Percentiles rank a stretch among this genome's conserved stretches.
phyloP scores from a whole-genome alignment of 2,888 invertebrate species.

The Alviniconcha strummeri region DNA sequence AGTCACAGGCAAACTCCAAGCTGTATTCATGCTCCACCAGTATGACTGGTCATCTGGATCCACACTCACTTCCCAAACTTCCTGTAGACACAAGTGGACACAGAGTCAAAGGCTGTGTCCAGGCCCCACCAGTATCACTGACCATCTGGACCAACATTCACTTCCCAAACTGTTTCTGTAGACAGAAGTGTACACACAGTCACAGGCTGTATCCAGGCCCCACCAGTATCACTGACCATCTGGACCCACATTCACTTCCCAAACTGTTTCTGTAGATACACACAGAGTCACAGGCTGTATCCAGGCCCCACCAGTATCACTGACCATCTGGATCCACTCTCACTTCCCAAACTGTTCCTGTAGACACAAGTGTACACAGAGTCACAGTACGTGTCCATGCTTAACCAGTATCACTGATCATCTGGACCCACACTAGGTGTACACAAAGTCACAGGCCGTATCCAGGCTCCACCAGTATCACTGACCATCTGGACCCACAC shows the following conservation, averaged over 20 bases:
- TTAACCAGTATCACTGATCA: conserved; percentile 89
- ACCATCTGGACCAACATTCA: too few relatives aligned
- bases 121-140: conserved; percentile 88
- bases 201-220: too few relatives aligned
- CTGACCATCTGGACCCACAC: conserved; percentile 84
- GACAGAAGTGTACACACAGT: conserved; percentile 66
- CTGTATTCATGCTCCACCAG: too few relatives aligned
- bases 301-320: too few relatives aligned
- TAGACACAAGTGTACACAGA: conserved; percentile 29
- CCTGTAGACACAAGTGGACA: conserved; percentile 75
- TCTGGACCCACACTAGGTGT: too few relatives aligned
- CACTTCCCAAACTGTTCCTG: conserved; percentile 85
- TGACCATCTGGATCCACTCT: conserved; percentile 88
- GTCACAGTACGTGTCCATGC: too few relatives aligned
- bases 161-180: conserved; percentile 86
- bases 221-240: conserved; percentile 72
- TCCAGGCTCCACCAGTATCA: too few relatives aligned
- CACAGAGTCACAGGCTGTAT: too few relatives aligned
- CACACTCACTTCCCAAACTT: conserved; percentile 86
- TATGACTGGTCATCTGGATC: conserved; percentile 87
- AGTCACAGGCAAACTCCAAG: too few relatives aligned
- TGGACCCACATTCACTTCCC: conserved; percentile 87
- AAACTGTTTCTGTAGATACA: conserved; percentile 81
- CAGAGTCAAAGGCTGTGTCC: too few relatives aligned
- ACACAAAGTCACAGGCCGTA: too few relatives aligned